Conservation (phyloP, 2,113 vertebrate species). For the Trochalopteron elliotii region DNA sequence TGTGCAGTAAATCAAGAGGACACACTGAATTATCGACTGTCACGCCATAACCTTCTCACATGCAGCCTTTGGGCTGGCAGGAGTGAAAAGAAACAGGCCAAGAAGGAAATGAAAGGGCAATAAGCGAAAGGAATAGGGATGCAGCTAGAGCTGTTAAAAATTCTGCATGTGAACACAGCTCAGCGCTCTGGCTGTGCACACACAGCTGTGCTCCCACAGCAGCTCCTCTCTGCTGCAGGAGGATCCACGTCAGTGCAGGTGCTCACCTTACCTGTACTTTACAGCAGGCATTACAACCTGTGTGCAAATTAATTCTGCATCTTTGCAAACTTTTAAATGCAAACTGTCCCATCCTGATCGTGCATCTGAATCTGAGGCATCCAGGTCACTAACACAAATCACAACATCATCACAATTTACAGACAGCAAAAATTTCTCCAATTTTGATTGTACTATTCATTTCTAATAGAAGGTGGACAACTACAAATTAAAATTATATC, state of each 20-base stretch:
- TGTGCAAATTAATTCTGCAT: fast-evolving
- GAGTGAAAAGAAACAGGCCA: neutral
- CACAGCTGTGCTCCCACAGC: neutral
- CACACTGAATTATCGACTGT: neutral
- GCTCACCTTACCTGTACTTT: neutral
- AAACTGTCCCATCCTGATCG: neutral
- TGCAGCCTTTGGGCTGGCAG: neutral
- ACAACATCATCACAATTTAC: fast-evolving
- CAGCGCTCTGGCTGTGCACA: neutral
- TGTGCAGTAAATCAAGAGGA: neutral
- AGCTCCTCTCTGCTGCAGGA: neutral
- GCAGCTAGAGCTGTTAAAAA: neutral
- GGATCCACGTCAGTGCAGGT: neutral
- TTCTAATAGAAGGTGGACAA: neutral
- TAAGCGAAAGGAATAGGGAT: neutral
- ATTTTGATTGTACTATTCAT: neutral
- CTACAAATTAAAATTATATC: neutral
- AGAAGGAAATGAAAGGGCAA: neutral
- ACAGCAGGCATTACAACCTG: neutral
- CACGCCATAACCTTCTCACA: neutral
- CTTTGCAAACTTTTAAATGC: neutral
- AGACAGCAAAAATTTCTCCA: neutral
- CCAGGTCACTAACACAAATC: neutral
- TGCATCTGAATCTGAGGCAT: neutral
- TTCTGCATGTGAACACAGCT: neutral